Percentiles rank a stretch among this genome's conserved stretches.
Evolutionary conservation across 2,113 vertebrate species (phyloP).

Genomic region (Crotophaga sulcirostris): DNA sequence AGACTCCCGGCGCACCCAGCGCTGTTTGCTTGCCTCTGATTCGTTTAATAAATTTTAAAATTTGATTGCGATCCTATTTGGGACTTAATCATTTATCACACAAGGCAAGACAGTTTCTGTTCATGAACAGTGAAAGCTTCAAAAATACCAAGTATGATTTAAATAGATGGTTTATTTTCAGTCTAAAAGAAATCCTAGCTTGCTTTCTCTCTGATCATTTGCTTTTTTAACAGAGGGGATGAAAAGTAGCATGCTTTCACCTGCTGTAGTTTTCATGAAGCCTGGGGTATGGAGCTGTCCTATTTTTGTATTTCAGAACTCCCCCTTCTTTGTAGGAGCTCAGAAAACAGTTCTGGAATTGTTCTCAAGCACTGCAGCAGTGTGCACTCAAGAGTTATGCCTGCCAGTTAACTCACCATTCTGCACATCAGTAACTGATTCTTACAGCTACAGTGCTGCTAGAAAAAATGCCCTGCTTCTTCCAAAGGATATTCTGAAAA

Average conservation of each 20-base stretch:
- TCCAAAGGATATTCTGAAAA: not conserved
- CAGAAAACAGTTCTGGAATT: not conserved
- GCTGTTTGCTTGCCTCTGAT: too few species aligned
- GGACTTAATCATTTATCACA: too few species aligned
- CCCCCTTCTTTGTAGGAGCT: not conserved
- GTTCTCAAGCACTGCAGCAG: not conserved
- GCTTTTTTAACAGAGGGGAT: not conserved
- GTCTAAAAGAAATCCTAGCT: not conserved
- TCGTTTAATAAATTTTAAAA: too few species aligned
- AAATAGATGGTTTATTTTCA: not conserved
- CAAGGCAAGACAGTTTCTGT: not conserved
- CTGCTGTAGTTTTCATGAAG: not conserved
- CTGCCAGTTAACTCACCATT: rapidly evolving
- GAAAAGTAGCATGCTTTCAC: not conserved
- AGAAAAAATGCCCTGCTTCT: not conserved
- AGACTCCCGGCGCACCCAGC: too few species aligned
- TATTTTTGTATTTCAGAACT: not conserved
- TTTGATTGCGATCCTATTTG: too few species aligned
- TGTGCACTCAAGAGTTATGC: rapidly evolving
- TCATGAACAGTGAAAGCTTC: not conserved
- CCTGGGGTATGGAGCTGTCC: not conserved
- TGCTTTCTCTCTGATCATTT: not conserved
- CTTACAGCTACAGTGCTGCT: not conserved
- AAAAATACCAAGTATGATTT: not conserved
- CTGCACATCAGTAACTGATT: not conserved